Evolutionary conservation across 2,113 vertebrate species (phyloP).

Genomic region (Oenanthe melanoleuca): DNA sequence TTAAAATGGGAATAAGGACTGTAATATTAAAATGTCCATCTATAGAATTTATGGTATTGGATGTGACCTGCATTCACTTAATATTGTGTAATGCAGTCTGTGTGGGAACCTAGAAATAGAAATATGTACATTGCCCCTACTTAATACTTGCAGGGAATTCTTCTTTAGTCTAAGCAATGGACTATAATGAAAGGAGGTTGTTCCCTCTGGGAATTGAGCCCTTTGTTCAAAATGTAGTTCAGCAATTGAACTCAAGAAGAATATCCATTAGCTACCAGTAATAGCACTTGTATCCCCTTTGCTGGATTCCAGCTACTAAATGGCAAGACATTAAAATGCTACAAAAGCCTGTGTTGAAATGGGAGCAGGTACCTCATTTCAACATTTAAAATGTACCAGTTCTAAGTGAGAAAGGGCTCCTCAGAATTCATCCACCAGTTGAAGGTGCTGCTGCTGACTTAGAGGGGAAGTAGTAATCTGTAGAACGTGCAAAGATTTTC

Average conservation of each 20-base stretch:
- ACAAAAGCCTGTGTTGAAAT: not conserved
- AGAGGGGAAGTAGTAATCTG: not conserved
- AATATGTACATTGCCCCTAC: not conserved
- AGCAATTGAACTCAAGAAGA: not conserved
- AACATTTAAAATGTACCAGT: not conserved
- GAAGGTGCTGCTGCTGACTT: not conserved
- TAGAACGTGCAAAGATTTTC: not conserved
- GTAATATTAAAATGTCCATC: not conserved
- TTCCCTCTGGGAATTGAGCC: not conserved
- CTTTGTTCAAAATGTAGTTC: slow-evolving; percentile 14
- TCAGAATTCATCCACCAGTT: not conserved
- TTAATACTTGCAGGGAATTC: not conserved
- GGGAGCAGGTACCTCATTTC: not conserved
- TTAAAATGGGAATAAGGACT: not conserved
- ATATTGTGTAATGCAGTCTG: not conserved
- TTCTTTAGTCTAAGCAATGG: not conserved
- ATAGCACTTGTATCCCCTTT: not conserved
- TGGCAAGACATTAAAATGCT: not conserved
- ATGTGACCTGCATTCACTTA: not conserved
- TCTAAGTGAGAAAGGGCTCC: not conserved
- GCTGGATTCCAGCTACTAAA: not conserved
- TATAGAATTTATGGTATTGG: not conserved
- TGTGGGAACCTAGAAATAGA: not conserved
- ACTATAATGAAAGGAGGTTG: not conserved
- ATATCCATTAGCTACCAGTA: slow-evolving; percentile 17